Conservation (phyloP, 2,113 vertebrate species). For the Ptychochromis oligacanthus region DNA sequence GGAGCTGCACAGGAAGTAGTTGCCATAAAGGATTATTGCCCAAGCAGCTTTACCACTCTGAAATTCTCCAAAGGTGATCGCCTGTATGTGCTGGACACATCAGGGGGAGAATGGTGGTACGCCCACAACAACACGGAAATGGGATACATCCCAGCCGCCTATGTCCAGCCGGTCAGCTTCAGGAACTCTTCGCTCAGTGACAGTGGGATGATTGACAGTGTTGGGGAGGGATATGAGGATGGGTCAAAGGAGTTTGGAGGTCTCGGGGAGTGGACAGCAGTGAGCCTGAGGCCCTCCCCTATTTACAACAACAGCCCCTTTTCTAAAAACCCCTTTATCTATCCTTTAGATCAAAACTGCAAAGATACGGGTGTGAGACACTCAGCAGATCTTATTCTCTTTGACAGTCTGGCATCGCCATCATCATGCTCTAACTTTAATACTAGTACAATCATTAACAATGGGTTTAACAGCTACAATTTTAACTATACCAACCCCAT, state of each 20-base stretch:
- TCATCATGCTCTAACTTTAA: slow-evolving; percentile 48
- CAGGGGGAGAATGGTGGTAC: slow-evolving; percentile 97
- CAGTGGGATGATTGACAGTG: slow-evolving; percentile 92
- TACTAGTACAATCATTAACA: slow-evolving; percentile 60
- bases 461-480: slow-evolving; percentile 77
- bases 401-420: slow-evolving; percentile 79
- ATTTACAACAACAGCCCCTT: slow-evolving; percentile 84
- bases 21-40: slow-evolving; percentile 95
- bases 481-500: slow-evolving; percentile 77
- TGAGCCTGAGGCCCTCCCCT: slow-evolving; percentile 68
- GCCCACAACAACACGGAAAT: slow-evolving; percentile 98
- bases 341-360: slow-evolving; percentile 64
- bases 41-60: slow-evolving; percentile 93
- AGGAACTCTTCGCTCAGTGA: slow-evolving; percentile 90
- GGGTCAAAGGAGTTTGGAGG: slow-evolving; percentile 86
- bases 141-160: slow-evolving; percentile 96
- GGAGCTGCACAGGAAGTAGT: slow-evolving; percentile 91
- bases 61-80: slow-evolving; percentile 95
- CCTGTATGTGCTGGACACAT: slow-evolving; percentile 93
- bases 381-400: slow-evolving; percentile 85
- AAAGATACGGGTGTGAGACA: slow-evolving; percentile 64
- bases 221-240: slow-evolving; percentile 87
- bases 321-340: slow-evolving; percentile 86
- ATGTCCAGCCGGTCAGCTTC: slow-evolving; percentile 88
- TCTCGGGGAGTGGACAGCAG: slow-evolving; percentile 85